Evolutionary conservation across 2,888 invertebrate species (phyloP).

Genomic region (Caenorhabditis doughertyi): DNA sequence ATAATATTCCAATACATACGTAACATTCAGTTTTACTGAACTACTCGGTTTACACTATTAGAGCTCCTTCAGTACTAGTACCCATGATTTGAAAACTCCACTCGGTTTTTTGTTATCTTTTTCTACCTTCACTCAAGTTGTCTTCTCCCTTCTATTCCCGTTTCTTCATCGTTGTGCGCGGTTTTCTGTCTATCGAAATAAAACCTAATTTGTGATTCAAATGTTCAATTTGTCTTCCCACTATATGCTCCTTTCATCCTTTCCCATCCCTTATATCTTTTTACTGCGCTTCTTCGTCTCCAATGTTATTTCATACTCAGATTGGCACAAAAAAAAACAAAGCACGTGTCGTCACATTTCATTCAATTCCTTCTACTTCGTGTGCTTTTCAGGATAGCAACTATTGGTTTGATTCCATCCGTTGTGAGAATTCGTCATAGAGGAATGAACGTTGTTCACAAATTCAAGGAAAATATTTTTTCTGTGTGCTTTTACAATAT

Average conservation of each 20-base stretch:
- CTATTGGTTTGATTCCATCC: conserved; percentile 35
- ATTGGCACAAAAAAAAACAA: conserved; percentile 53
- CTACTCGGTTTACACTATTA: too few relatives aligned
- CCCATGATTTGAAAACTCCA: not conserved
- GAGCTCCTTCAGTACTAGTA: not conserved
- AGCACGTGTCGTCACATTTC: conserved; percentile 59
- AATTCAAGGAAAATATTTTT: not conserved
- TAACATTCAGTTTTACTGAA: too few relatives aligned
- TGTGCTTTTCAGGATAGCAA: conserved; percentile 31
- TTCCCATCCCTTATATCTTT: conserved; percentile 35
- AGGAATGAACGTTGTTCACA: too few relatives aligned
- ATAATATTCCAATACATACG: too few relatives aligned
- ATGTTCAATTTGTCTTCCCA: conserved; percentile 46
- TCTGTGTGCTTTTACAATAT: too few relatives aligned
- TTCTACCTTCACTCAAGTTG: conserved; percentile 2
- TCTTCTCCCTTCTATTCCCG: conserved; percentile 9
- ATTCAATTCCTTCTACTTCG: conserved; percentile 48
- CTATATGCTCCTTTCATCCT: conserved; percentile 55
- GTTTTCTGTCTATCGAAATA: conserved; percentile 31
- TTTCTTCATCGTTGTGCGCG: conserved; percentile 10
- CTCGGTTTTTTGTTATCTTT: conserved; percentile 27
- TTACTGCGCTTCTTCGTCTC: conserved; percentile 49
- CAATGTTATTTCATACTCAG: conserved; percentile 1
- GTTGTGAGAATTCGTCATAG: too few relatives aligned
- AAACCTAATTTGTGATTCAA: conserved; percentile 62